These are phyloP conservation scores for Nudaria mundana DNA, from an alignment of 2,888 invertebrate species.

Conservation along the genomic window DNA sequence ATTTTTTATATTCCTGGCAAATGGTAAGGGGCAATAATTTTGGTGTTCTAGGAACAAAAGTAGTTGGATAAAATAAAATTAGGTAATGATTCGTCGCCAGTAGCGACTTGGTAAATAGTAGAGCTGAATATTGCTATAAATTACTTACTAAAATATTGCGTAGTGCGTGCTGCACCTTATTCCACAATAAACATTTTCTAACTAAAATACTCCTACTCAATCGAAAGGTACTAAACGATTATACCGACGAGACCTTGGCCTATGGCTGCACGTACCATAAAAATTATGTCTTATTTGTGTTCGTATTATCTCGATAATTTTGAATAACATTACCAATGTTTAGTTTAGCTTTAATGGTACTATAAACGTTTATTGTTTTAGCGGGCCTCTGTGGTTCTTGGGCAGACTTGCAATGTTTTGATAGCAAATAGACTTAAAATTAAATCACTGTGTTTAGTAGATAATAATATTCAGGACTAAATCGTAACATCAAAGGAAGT, in stretches of 20 bases:
- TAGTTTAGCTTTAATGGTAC: conserved; percentile 3
- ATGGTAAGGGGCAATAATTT: no score
- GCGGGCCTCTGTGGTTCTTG: background rate
- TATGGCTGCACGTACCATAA: conserved; percentile 12
- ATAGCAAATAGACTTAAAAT: conserved; percentile 2
- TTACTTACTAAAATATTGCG: background rate
- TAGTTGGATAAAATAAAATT: no score
- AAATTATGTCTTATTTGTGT: conserved; percentile 23
- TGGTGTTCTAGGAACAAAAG: no score
- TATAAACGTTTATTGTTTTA: conserved; percentile 6
- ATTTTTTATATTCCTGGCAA: no score
- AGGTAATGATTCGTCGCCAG: no score
- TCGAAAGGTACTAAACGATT: conserved; percentile 15
- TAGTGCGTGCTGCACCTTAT: background rate
- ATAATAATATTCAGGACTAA: background rate
- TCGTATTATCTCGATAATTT: conserved; percentile 24
- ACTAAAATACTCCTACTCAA: conserved; percentile 13
- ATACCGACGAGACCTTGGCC: conserved; percentile 25
- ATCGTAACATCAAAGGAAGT: background rate
- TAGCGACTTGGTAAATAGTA: no score
- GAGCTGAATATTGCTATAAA: no score
- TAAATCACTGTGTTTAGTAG: background rate
- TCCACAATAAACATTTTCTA: no score
- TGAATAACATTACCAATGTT: conserved; percentile 15
- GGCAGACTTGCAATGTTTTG: background rate